Evolutionary conservation across 2,797 vertebrate genomes (phyloP).

Genomic region (Setipinna tenuifilis): DNA sequence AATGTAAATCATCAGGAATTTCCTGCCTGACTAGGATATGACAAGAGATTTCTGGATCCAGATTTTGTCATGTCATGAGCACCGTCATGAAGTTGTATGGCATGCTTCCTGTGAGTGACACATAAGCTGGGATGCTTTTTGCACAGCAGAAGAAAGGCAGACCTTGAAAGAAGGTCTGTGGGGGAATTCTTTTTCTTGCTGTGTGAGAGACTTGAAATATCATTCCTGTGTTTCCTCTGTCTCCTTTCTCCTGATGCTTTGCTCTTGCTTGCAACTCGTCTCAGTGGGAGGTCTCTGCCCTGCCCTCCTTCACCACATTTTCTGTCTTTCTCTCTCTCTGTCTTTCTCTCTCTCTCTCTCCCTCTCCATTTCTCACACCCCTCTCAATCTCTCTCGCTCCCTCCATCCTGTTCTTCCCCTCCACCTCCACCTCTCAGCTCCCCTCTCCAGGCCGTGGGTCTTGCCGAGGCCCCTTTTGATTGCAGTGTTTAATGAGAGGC

Average conservation of each 20-base stretch:
- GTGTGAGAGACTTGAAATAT: conserved; percentile 14
- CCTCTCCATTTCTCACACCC: too few species aligned
- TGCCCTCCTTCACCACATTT: not conserved
- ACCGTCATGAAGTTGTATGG: not conserved
- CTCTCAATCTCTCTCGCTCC: too few species aligned
- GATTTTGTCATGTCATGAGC: not conserved
- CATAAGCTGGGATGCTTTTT: not conserved
- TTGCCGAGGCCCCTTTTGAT: conserved; percentile 56
- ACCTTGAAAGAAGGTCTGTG: not conserved
- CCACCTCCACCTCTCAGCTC: conserved; percentile 21
- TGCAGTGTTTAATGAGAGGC: conserved; percentile 62
- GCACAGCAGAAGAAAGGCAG: not conserved
- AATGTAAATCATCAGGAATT: too few species aligned
- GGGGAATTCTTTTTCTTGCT: not conserved
- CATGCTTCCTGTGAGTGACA: not conserved
- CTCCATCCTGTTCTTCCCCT: not conserved
- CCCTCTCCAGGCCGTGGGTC: conserved; percentile 44
- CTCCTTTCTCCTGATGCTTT: not conserved
- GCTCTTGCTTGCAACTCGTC: not conserved
- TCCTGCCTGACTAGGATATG: too few species aligned
- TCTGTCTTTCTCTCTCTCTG: not conserved
- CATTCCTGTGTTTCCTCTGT: not conserved
- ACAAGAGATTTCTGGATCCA: not conserved
- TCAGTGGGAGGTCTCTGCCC: conserved; percentile 12
- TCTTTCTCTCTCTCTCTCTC: too few species aligned